phyloP scores from a whole-genome alignment of 2,113 vertebrate genomes.

The Trichechus manatus region DNA sequence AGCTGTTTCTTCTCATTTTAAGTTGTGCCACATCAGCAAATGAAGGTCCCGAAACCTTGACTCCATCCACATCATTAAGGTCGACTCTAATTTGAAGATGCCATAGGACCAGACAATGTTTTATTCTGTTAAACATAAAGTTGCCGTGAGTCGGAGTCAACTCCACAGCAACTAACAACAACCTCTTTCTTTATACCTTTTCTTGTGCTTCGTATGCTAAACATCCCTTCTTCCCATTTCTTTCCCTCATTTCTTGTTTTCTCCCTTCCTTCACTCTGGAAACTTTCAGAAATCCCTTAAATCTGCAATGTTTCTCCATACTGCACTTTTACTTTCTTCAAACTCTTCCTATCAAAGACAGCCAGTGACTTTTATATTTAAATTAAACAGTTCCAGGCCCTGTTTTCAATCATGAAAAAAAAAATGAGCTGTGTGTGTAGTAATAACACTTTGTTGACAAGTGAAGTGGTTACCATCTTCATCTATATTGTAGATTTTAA shows the following conservation, averaged over 20 bases:
- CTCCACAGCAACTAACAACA: neutral
- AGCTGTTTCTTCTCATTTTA: too few relatives aligned
- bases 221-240: neutral
- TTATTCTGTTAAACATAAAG: too few relatives aligned
- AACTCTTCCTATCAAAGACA: neutral
- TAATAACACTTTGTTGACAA: neutral
- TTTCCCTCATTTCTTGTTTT: neutral
- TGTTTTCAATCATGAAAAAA: slow-evolving; percentile 8
- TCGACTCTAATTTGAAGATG: too few relatives aligned
- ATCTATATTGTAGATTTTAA: neutral
- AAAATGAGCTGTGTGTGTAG: neutral
- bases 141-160: too few relatives aligned
- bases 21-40: too few relatives aligned
- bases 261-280: neutral
- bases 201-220: neutral
- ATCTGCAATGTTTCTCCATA: neutral
- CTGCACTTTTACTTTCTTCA: neutral
- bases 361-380: neutral
- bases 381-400: neutral
- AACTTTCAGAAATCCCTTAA: slow-evolving; percentile 26
- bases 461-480: neutral
- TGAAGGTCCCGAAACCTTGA: too few relatives aligned
- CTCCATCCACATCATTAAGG: too few relatives aligned
- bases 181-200: neutral
- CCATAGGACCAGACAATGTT: too few relatives aligned